phyloP scores from a whole-genome alignment of 30 jellyfish, hydroid and myxozoan species.

The Mastigias papua region DNA sequence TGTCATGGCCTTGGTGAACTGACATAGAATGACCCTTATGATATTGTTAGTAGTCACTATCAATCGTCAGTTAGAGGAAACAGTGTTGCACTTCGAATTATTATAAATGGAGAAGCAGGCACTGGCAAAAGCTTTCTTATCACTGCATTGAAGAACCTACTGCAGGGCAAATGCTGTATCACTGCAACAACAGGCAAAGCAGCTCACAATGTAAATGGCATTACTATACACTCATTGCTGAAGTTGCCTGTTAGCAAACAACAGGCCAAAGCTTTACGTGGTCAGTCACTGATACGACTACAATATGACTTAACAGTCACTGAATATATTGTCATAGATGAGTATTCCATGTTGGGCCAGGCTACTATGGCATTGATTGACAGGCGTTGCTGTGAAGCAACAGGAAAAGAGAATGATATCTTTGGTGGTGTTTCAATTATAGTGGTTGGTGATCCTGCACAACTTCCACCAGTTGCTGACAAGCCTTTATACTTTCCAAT shows the following conservation, averaged over 20 bases:
- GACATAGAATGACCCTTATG: too few species aligned
- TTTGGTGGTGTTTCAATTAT: conserved; percentile 62
- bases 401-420: not conserved
- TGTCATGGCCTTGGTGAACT: too few species aligned
- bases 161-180: conserved; percentile 23
- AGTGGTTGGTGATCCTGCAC: conserved; percentile 61
- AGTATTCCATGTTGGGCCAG: conserved; percentile 65
- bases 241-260: conserved; percentile 44
- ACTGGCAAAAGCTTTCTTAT: conserved; percentile 49
- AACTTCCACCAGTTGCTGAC: conserved; percentile 71
- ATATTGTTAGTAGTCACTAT: conserved; percentile 38
- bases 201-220: conserved; percentile 31
- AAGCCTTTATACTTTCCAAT: conserved; percentile 2
- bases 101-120: conserved; percentile 66
- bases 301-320: conserved; percentile 15
- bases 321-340: conserved; percentile 54
- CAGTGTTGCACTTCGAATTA: conserved; percentile 32
- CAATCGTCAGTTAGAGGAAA: conserved; percentile 3
- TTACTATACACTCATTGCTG: conserved; percentile 36
- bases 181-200: conserved; percentile 55
- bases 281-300: conserved; percentile 17
- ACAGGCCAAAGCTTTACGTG: conserved; percentile 5
- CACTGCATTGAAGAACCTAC: conserved; percentile 22
- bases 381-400: conserved; percentile 47
- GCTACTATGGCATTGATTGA: conserved; percentile 48